Conservation (phyloP, 2,888 invertebrate species). For the Stratiomys singularior region DNA sequence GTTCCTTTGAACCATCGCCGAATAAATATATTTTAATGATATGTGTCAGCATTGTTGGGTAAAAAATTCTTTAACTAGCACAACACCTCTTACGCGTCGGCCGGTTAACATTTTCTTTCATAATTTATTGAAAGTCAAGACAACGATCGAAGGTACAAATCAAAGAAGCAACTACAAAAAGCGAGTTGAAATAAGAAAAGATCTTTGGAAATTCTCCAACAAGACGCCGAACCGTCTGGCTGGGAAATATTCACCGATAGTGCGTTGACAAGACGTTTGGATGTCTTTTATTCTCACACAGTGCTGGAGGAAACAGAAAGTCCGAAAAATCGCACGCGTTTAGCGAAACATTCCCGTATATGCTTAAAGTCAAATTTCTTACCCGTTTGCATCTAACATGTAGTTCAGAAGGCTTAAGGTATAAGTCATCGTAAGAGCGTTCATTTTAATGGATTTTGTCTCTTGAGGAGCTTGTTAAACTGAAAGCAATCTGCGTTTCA, state of each 20-base stretch:
- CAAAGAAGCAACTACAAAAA: constrained; percentile 33
- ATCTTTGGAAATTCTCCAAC: constrained; percentile 33
- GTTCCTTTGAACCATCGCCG: constrained; percentile 42
- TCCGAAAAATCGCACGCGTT: too few species aligned
- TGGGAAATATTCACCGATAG: constrained; percentile 39
- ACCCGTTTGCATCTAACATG: too few species aligned
- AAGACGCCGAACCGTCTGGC: constrained; percentile 45
- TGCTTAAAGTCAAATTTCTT: too few species aligned
- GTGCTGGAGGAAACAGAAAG: neutral
- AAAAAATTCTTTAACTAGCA: constrained; percentile 25
- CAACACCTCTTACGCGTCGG: constrained; percentile 29
- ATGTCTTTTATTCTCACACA: constrained; percentile 1
- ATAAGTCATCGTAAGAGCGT: too few species aligned
- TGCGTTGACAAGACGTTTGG: constrained; percentile 1
- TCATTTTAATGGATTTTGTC: too few species aligned
- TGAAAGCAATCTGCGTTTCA: too few species aligned
- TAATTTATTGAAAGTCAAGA: constrained; percentile 46
- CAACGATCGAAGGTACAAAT: constrained; percentile 43
- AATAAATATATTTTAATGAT: constrained; percentile 40
- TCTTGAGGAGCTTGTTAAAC: too few species aligned
- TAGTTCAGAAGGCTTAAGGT: too few species aligned
- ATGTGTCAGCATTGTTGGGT: constrained; percentile 31
- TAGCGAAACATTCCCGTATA: too few species aligned
- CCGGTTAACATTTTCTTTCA: constrained; percentile 38
- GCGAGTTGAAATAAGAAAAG: constrained; percentile 36